Evolutionary conservation across 2,888 invertebrate genomes (phyloP).

Genomic region (Orthosia incerta): DNA sequence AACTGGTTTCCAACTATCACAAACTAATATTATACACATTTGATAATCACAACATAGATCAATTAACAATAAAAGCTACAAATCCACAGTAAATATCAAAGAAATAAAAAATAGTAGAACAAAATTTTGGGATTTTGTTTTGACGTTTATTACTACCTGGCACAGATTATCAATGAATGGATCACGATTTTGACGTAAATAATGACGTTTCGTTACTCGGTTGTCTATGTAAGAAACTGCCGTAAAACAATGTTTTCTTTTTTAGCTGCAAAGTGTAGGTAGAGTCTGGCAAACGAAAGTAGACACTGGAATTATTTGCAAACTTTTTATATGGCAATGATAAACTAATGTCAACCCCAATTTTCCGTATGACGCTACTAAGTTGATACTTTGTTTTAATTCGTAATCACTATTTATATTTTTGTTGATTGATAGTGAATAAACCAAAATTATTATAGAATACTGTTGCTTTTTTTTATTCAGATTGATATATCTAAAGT

Average conservation of each 20-base stretch:
- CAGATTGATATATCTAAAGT: no score
- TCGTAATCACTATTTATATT: no score
- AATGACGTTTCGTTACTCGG: slow-evolving; percentile 33
- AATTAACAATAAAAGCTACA: slow-evolving; percentile 52
- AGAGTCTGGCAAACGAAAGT: no score
- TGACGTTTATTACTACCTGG: slow-evolving; percentile 78
- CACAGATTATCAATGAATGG: slow-evolving; percentile 57
- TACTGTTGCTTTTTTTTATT: no score
- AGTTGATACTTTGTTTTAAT: no score
- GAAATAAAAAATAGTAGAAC: slow-evolving; percentile 77
- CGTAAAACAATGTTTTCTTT: no score
- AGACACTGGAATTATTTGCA: no score
- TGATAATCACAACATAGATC: slow-evolving; percentile 53
- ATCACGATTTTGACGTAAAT: slow-evolving; percentile 40
- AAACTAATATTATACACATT: slow-evolving; percentile 56
- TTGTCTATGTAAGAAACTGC: slow-evolving; percentile 16
- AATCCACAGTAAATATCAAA: slow-evolving; percentile 58
- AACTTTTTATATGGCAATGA: no score
- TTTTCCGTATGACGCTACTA: no score
- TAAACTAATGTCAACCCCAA: no score
- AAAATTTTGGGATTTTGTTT: slow-evolving; percentile 85
- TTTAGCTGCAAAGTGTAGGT: not conserved
- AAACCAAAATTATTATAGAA: no score
- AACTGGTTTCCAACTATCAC: slow-evolving; percentile 52
- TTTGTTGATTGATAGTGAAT: no score